Evolutionary conservation across 2,113 vertebrate genomes (phyloP), one percentile per base, ranked within the genome.

Genomic region (Dasyprocta punctata): DNA sequence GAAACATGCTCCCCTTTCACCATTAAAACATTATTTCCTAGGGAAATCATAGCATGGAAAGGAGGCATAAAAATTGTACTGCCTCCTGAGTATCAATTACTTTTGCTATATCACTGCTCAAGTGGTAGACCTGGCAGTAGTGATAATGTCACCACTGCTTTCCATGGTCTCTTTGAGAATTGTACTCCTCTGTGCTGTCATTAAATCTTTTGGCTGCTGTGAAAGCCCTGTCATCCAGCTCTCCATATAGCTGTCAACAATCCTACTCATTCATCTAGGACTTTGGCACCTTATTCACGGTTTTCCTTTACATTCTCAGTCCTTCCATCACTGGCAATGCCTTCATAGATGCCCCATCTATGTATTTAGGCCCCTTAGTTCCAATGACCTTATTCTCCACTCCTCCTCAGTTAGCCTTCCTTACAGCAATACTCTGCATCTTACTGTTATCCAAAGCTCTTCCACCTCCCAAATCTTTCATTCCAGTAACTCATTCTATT

Each of bases 11-110:
- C 13, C 44, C 83, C 3, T 65, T 96, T 95, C 71, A 94, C 49
- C 78, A 9, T 52, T 11, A 61, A 41, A 81, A 44, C 75, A 61
- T 90, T 81, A 26, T 84, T 92, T 94, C 58, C 92, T 77, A 96
- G 47, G 38, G 28, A 95, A 89, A 86, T 60, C 60, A 73, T 61
- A 67, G 10, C 80, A 71, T 60, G 38, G 36, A 78, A 41, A 94
- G 30, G 83, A 92, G 47, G 16, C 52, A 58, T 17, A 90, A 26
- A 54, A 6, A 86, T 96, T 86, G 20, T 2, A 49, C 17, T 71
- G 33, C 36, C 44, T 12, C 28, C 3, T 87, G 17, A 69, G 14
- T 47, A 81, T 54, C 63, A 63, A 36, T 94, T 94, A 41, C 10
- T 88, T n/a, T 90, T 73, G 2, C 22, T 84, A 30, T 92, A 63